phyloP scores from a whole-genome alignment of 2,797 vertebrate genomes.

The Spizella passerina region DNA sequence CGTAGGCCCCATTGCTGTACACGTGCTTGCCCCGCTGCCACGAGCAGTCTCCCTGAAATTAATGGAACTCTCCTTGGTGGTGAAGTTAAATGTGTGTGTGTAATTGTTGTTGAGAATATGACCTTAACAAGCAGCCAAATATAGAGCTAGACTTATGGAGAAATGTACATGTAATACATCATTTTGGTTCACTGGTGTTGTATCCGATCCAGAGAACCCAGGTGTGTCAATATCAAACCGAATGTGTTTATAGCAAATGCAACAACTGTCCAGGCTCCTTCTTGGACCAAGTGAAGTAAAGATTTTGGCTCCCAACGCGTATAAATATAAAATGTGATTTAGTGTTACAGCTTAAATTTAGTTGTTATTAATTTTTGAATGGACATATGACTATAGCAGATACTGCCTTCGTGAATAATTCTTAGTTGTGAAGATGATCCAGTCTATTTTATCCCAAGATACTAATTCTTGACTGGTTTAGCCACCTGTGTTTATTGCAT shows the following conservation, averaged over 20 bases:
- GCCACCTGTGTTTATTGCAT: neutral
- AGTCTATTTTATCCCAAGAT: neutral
- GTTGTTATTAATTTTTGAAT: neutral
- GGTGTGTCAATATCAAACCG: neutral
- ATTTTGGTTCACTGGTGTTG: neutral
- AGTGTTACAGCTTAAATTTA: neutral
- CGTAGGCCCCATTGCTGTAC: neutral
- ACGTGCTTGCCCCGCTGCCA: neutral
- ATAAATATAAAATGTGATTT: neutral
- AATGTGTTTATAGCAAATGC: neutral
- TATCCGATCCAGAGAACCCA: neutral
- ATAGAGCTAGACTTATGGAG: neutral
- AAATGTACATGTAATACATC: neutral
- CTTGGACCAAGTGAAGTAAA: neutral
- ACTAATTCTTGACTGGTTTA: neutral
- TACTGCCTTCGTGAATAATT: neutral
- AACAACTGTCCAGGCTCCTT: neutral
- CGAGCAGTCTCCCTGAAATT: neutral
- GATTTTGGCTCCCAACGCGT: neutral
- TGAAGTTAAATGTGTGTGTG: neutral
- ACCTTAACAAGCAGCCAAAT: neutral
- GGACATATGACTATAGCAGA: neutral
- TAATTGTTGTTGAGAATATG: neutral
- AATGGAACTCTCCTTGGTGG: conserved; percentile 30
- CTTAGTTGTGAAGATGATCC: neutral